phyloP scores from a whole-genome alignment of 2,797 vertebrate species.

The Coilia nasus region DNA sequence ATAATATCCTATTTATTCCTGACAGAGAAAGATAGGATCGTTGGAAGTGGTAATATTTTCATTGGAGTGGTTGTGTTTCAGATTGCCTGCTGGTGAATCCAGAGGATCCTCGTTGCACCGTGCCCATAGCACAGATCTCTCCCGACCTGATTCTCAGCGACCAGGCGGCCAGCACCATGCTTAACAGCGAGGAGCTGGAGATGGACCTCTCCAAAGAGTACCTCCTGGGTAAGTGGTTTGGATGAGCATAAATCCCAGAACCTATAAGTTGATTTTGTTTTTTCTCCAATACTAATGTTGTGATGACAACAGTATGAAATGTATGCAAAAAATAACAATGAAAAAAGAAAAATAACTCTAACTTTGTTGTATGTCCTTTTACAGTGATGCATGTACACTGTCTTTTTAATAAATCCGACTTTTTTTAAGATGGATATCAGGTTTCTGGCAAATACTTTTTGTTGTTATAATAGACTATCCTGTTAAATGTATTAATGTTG shows the following conservation, averaged over 20 bases:
- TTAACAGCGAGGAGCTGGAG: constrained; percentile 83
- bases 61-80: constrained; percentile 50
- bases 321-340: too few species aligned
- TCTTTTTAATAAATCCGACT: too few species aligned
- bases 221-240: constrained; percentile 78
- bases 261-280: too few species aligned
- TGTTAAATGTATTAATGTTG: neutral
- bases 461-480: neutral
- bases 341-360: too few species aligned
- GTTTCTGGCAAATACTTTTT: neutral
- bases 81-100: constrained; percentile 85
- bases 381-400: too few species aligned
- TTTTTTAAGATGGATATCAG: too few species aligned
- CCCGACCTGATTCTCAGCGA: constrained; percentile 91
- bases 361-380: too few species aligned
- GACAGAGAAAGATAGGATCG: too few species aligned
- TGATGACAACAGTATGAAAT: neutral
- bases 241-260: neutral
- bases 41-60: too few species aligned
- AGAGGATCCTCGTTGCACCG: constrained; percentile 77
- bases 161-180: constrained; percentile 84
- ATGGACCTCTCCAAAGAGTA: constrained; percentile 86
- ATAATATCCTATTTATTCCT: too few species aligned
- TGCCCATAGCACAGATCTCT: constrained; percentile 91
- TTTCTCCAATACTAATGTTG: neutral